phyloP scores from a whole-genome alignment of 2,797 vertebrate species.

The Megalops cyprinoides region DNA sequence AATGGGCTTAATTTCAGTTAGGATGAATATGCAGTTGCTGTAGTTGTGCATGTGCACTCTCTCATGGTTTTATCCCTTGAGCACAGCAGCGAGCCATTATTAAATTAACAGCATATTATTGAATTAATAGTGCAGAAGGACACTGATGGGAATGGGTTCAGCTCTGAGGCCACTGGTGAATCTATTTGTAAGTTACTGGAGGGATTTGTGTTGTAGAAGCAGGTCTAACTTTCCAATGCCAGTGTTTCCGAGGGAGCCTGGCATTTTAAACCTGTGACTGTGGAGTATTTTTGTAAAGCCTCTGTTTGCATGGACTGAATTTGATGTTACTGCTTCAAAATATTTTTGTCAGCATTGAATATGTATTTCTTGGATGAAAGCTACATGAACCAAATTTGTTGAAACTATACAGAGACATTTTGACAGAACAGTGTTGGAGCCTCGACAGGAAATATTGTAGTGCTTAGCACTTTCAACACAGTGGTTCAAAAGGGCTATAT shows the following conservation, averaged over 20 bases:
- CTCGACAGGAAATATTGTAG: no score
- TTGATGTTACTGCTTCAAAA: no score
- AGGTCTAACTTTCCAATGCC: background rate
- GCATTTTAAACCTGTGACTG: background rate
- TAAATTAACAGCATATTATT: slow-evolving; percentile 7
- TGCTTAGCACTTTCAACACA: no score
- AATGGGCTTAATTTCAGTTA: no score
- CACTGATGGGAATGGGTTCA: background rate
- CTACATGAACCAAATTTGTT: background rate
- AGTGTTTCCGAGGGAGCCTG: background rate
- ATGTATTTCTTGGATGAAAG: background rate
- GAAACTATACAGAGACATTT: background rate
- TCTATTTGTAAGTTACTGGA: background rate
- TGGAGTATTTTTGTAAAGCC: no score
- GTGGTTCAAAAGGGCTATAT: no score
- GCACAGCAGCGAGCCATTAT: background rate
- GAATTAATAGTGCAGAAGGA: background rate
- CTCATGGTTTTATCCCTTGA: background rate
- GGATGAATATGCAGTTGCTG: no score
- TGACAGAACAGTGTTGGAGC: no score
- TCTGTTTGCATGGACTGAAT: no score
- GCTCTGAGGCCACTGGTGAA: background rate
- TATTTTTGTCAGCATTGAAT: no score
- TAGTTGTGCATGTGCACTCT: background rate
- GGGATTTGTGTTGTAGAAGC: background rate